Evolutionary conservation across 2,888 invertebrate genomes (phyloP), one percentile per base, ranked within the genome.

Genomic region (Microchrysa polita): DNA sequence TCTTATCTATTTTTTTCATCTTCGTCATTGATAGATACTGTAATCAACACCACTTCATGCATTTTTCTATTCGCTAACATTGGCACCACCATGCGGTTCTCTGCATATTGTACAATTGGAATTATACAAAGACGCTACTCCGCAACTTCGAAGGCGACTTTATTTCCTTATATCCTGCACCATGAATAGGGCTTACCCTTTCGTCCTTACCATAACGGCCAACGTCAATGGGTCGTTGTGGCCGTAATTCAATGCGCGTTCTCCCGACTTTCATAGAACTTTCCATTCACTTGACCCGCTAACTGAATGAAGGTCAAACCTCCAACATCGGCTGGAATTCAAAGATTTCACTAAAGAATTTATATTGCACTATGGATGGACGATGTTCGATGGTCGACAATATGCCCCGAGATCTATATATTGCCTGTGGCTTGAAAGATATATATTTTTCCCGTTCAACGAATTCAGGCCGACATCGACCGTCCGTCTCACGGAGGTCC

Each of bases 361-460:
- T 67, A 67, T 67, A 67, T 67, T 67, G 52, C 67, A 67, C 23
- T 67, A n/a, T n/a, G n/a, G n/a, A 65, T 44, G 14, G 40, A 60
- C 27, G 12, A 60, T 34, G 34, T 10, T 10, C 34, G 60, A 34
- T 60, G n/a, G 60, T 60, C 2, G n/a, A n/a, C n/a, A n/a, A n/a
- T n/a, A n/a, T n/a, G n/a, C n/a, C 27, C 34, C 7, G n/a, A n/a
- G n/a, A n/a, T n/a, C n/a, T n/a, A n/a, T n/a, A n/a, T 60, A 14
- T 60, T 60, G 60, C 60, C 23, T 10, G 67, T 52, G 23, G 44
- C 44, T 44, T 14, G 10, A 2, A 16, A 14, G 9, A 22, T n/a
- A n/a, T n/a, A n/a, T n/a, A 34, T n/a, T 48, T 48, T 48, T 67
- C 23, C 7, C 22, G 7, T 20, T n/a, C 42, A 42, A 42, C 42